A percentile compares a stretch with the other conserved stretches of the same genome.
Conservation (phyloP, 1,140 invertebrate genomes). For the Goniozus legneri region DNA sequence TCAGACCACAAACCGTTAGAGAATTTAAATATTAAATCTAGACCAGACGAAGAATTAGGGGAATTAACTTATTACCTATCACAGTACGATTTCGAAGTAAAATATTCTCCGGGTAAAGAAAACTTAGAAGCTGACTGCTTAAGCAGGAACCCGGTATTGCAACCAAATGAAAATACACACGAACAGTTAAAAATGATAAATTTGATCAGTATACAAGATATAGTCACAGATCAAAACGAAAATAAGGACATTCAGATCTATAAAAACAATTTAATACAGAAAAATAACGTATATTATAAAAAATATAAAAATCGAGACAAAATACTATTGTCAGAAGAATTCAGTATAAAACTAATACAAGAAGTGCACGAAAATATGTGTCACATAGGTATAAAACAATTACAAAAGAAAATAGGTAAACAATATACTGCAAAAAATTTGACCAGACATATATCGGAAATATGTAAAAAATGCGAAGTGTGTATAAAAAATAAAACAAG, state of each 20-base stretch:
- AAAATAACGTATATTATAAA: slow-evolving; percentile 1
- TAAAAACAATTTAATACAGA: neutral
- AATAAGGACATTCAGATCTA: neutral
- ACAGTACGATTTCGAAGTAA: slow-evolving; percentile 8
- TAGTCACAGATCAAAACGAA: slow-evolving; percentile 5
- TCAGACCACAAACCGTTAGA: slow-evolving; percentile 22
- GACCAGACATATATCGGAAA: slow-evolving; percentile 4
- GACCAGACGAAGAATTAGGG: too few species aligned
- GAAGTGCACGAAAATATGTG: neutral
- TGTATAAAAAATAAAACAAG: slow-evolving; percentile 38
- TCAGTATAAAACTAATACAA: neutral
- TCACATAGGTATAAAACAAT: slow-evolving; percentile 6
- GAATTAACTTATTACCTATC: slow-evolving; percentile 15
- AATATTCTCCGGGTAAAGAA: neutral
- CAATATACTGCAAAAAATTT: slow-evolving; percentile 6
- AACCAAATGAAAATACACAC: slow-evolving; percentile 4
- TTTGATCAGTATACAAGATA: slow-evolving; percentile 1
- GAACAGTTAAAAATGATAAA: slow-evolving; percentile 7
- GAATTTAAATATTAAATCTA: slow-evolving; percentile 15
- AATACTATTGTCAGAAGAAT: slow-evolving; percentile 6
- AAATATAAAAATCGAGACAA: slow-evolving; percentile 1
- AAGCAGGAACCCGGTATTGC: too few species aligned
- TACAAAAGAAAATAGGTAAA: slow-evolving; percentile 1
- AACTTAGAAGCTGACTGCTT: neutral
- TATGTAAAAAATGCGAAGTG: slow-evolving; percentile 3